Base-by-base conservation (phyloP, 2,797 vertebrate genomes). In the Yasuhikotakia modesta region DNA sequence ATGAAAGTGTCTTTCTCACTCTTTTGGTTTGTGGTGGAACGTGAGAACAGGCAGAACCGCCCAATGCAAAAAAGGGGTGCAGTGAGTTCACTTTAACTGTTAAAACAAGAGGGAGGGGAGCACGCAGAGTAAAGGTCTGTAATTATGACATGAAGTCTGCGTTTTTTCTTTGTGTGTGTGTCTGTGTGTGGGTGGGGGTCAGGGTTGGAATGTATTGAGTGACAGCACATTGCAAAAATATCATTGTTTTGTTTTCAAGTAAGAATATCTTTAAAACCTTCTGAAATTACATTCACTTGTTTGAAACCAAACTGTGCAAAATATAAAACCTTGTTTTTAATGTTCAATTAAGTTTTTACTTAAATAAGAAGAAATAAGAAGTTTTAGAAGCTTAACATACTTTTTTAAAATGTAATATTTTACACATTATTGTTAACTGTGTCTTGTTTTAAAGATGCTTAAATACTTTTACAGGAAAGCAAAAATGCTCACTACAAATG, bases 151-250 rank as follows among this genome's bases (percentile, higher is more conserved):
- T 80, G 82, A 79, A 85, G 87, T 84, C 81, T 78, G 58, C 65
- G 43, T 68, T 66, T 55, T 70, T 70, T 70, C 39, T 57, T 58
- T 74, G 39, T 77, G 77, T 32, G 27, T 61, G 30, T 19, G 73
- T 89, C 86, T 75, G 69, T 48, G 73, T 68, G 58, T 82, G 83
- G 72, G 70, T 81, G 82, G 83, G 85, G 85, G 84, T 86, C 76
- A 70, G 83, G 90, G 92, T 88, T 91, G 92, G 91, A 93, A 94
- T 93, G 92, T 88, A 91, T 90, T 92, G 89, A 90, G 91, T 91
- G 93, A 94, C 92, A 95, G 94, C 92, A 60, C 24, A 60, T 24
- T 60, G 5, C 57, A 14, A 60, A 60, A 27, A 58, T 30, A 2
- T 58, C 27, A 27, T 5, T 58, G 4, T 58, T 13, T 58, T 24